Percentiles rank a stretch among this genome's conserved stretches.
phyloP scores from a whole-genome alignment of 2,797 vertebrate species.

The Carcharodon carcharias region DNA sequence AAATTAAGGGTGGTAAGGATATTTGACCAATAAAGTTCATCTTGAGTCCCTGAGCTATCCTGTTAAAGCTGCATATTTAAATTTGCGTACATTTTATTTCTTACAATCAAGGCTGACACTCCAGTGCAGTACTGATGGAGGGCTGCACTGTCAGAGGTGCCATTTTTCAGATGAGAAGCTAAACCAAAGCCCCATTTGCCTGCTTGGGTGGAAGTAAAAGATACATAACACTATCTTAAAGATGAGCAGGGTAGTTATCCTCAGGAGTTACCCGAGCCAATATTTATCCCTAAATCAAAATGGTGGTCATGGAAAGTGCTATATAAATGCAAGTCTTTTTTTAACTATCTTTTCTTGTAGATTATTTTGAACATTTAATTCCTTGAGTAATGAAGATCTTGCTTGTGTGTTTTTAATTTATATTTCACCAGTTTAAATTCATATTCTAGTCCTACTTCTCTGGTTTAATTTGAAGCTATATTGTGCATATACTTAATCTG shows the following conservation, averaged over 20 bases:
- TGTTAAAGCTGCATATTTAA: background rate
- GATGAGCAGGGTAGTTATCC: too few species aligned
- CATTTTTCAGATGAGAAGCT: too few species aligned
- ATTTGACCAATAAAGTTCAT: background rate
- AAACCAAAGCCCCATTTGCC: too few species aligned
- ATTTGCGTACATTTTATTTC: background rate
- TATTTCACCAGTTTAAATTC: background rate
- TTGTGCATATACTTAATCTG: background rate
- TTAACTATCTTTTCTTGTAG: background rate
- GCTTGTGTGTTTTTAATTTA: background rate
- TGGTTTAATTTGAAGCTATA: background rate
- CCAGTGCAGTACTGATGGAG: too few species aligned
- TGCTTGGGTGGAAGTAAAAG: too few species aligned
- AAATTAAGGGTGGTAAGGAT: background rate
- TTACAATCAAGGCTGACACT: too few species aligned
- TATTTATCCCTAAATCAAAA: too few species aligned
- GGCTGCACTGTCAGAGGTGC: too few species aligned
- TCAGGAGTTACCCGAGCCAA: too few species aligned
- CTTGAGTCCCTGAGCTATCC: background rate
- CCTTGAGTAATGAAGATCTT: background rate
- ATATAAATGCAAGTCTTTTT: background rate
- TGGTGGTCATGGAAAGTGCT: too few species aligned
- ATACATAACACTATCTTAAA: too few species aligned
- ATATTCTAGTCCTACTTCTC: background rate
- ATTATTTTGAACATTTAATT: background rate